Percentiles rank a stretch among this genome's conserved stretches.
Evolutionary conservation across 2,888 invertebrate genomes (phyloP).

Genomic region (Oegoconia quadripuncta): DNA sequence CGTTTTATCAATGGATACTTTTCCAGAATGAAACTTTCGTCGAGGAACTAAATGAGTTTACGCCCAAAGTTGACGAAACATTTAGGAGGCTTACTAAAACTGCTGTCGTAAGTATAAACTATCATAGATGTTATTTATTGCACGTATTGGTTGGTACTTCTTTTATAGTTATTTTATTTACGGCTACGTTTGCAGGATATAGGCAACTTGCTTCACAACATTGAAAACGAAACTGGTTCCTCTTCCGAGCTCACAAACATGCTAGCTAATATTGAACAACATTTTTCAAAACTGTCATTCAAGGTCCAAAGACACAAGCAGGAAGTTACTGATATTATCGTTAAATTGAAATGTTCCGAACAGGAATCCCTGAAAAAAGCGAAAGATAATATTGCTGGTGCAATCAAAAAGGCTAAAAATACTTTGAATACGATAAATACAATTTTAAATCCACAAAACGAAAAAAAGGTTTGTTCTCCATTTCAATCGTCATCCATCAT

Average conservation of each 20-base stretch:
- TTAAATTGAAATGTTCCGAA: constrained; percentile 44
- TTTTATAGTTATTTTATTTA: background rate
- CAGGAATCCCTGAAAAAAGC: constrained; percentile 48
- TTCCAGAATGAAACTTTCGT: constrained; percentile 57
- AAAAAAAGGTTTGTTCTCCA: constrained; percentile 40
- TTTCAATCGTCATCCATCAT: constrained; percentile 1
- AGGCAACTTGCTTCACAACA: constrained; percentile 54
- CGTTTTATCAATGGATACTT: no score
- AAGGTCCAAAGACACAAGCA: constrained; percentile 74
- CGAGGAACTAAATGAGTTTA: constrained; percentile 42
- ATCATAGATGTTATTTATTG: constrained; percentile 5
- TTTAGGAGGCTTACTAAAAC: constrained; percentile 64
- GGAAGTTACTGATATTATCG: constrained; percentile 51
- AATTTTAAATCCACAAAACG: constrained; percentile 36
- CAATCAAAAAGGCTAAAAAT: constrained; percentile 30
- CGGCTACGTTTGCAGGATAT: constrained; percentile 46
- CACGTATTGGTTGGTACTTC: background rate
- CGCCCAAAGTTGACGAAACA: constrained; percentile 60
- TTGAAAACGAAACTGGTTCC: constrained; percentile 46
- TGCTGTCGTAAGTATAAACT: constrained; percentile 54
- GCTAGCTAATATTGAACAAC: constrained; percentile 60
- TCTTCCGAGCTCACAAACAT: constrained; percentile 40
- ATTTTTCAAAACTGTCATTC: constrained; percentile 73
- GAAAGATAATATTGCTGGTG: constrained; percentile 40
- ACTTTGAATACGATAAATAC: constrained; percentile 5